These are phyloP conservation scores for Neoscelio sp. DNA, from an alignment of 2,888 invertebrate genomes.

Conservation along the genomic window DNA sequence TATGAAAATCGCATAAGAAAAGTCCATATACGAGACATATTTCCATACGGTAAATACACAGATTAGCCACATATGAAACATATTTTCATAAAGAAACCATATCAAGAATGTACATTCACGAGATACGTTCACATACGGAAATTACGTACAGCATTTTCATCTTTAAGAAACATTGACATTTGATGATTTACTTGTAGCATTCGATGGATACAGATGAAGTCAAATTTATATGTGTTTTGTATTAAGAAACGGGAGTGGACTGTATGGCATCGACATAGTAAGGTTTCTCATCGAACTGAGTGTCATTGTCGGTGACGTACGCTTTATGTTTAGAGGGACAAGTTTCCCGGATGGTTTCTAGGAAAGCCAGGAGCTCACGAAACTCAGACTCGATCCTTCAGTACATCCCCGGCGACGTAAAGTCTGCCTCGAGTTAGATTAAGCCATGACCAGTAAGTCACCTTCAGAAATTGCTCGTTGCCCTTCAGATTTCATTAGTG, in stretches of 20 bases:
- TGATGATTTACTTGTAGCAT: too few species aligned
- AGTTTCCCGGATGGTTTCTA: slow-evolving; percentile 79
- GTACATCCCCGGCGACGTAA: slow-evolving; percentile 74
- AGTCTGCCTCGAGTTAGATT: slow-evolving; percentile 80
- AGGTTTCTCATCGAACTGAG: slow-evolving; percentile 79
- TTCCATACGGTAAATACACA: too few species aligned
- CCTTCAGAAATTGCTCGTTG: slow-evolving; percentile 80
- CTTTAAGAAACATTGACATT: too few species aligned
- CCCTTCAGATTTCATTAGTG: slow-evolving; percentile 81
- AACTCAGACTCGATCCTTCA: slow-evolving; percentile 69
- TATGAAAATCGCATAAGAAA: too few species aligned
- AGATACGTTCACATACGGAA: too few species aligned
- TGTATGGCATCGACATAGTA: slow-evolving; percentile 75
- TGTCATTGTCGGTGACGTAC: slow-evolving; percentile 81
- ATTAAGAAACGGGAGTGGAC: not conserved
- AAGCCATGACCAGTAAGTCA: slow-evolving; percentile 80
- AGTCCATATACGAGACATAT: too few species aligned
- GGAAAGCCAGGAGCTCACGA: slow-evolving; percentile 75
- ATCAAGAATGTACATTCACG: too few species aligned
- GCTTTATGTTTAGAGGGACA: slow-evolving; percentile 77
- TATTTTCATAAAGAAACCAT: too few species aligned
- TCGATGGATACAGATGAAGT: not conserved
- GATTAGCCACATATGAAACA: too few species aligned
- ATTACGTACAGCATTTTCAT: too few species aligned
- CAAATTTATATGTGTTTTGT: not conserved